Evolutionary conservation across 2,113 vertebrate species (phyloP).

Genomic region (Sakesphorus luctuosus): DNA sequence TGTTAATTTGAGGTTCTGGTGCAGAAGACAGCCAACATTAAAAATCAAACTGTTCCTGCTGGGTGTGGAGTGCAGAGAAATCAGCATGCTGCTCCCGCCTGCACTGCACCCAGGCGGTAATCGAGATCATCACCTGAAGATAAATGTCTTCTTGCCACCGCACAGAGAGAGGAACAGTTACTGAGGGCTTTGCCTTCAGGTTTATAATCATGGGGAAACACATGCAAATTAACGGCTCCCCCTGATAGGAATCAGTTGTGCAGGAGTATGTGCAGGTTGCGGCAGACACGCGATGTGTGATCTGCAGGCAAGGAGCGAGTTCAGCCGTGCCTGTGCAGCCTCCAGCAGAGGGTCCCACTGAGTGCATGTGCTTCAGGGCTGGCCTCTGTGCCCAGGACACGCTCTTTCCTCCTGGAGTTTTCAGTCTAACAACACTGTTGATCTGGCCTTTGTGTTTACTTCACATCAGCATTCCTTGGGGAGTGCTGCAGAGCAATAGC

Average conservation of each 20-base stretch:
- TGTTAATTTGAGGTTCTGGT: background rate
- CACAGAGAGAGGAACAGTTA: background rate
- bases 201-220: background rate
- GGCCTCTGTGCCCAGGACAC: background rate
- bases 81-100: background rate
- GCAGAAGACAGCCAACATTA: background rate
- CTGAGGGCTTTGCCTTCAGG: background rate
- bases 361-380: background rate
- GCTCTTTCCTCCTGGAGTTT: background rate
- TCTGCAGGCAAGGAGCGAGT: background rate
- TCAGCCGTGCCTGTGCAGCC: rapidly evolving
- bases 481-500: background rate
- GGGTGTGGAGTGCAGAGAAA: background rate
- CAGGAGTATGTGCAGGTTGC: background rate
- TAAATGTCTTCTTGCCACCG: background rate
- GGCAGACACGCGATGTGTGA: background rate
- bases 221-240: background rate
- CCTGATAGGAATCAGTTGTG: background rate
- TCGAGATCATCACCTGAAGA: conserved; percentile 38
- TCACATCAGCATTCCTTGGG: background rate
- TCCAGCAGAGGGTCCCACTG: background rate
- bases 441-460: background rate
- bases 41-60: background rate
- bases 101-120: background rate
- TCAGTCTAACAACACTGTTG: background rate